Base-by-base conservation (phyloP, 2,888 invertebrate genomes). In the Agrotis puta region DNA sequence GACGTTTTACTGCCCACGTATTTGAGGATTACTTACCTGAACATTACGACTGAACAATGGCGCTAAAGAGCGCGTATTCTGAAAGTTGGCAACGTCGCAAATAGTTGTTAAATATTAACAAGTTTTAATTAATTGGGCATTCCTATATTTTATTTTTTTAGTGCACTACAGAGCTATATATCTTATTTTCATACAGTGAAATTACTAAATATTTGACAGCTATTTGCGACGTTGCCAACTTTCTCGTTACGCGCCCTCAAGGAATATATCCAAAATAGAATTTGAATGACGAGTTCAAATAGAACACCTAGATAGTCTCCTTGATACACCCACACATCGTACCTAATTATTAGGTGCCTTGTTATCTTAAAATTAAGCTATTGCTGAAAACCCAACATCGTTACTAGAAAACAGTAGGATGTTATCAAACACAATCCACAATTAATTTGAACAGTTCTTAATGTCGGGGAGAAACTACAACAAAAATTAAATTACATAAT, bases 401-500 rank as follows among this genome's bases (percentile, higher is more conserved):
- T 70, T 14, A 58, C 3, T 4, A 43, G 61, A 61, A 33, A 39
- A 70, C 48, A 27, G 13, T 22, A 27, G 43, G 22, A 6, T 7
- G 50, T 56, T 56, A 11, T 43, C 24, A 14, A 3, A 13, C 20
- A 67, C n/a, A 70, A 62, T 20, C 18, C 54, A 56, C n/a, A 43
- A 43, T 24, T 51, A 51, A 27, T 39, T 39, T 39, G 2, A 39
- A 39, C 9, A 39, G 39, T 11, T 39, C 11, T 39, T 16, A 50
- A 59, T 48, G 7, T 45, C 48, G 22, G 45, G 27, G 43, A 51
- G 22, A 48, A 74, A 70, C 77, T 39, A 39, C 27, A 45, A 48
- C 22, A 43, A 14, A 47, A 62, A 51, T 50, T 22, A 11, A 58
- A 59, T 58, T 58, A 13, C 33, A 27, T n/a, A 51, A n/a, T n/a